Base-by-base conservation (phyloP, 1,140 invertebrate genomes). In the Gryllus bimaculatus region DNA sequence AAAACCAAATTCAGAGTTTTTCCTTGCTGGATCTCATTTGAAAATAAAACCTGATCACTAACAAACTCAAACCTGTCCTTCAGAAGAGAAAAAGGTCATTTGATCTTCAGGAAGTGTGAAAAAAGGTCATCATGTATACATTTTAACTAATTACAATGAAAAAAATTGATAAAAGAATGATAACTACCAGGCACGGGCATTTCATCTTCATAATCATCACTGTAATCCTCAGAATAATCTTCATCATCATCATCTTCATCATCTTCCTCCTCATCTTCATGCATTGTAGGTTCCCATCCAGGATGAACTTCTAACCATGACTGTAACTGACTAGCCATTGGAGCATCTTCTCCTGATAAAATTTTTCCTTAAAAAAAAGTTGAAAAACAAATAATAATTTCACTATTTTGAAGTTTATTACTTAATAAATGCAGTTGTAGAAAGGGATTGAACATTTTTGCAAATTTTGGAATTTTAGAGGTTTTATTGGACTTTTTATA, bases 301-400 rank as follows among this genome's bases (percentile, higher is more conserved):
- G 83, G 85, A 82, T 86, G 84, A n/a, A 81, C 76, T 77, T 83
- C 82, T 54, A 86, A 78, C 83, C 84, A 85, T 10, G 86, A 82
- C 47, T 91, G 90, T 21, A 93, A 80, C 81, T 92, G 89, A 80
- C 87, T 87, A 18, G 89, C 85, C 20, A 88, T 81, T 10, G 91
- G 91, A 73, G 91, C 90, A 54, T 90, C 88, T 48, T 88, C 86
- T 13, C 90, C 90, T 54, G 84, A 84, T 8, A 93, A 82, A 73
- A 89, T 86, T 81, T 88, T 89, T 5, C 47, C 83, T 78, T 5
- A 54, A 79, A 18, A 76, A 78, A 49, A 66, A 7, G 2, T 13
- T 1, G 5, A 77, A 47, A 77, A n/a, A 47, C 39, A 76, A 39
- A 39, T 39, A 39, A 39, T 39, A 39, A 39, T 39, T 39, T 39